phyloP scores from a whole-genome alignment of 2,888 invertebrate species.

The Stegana nigrithorax region DNA sequence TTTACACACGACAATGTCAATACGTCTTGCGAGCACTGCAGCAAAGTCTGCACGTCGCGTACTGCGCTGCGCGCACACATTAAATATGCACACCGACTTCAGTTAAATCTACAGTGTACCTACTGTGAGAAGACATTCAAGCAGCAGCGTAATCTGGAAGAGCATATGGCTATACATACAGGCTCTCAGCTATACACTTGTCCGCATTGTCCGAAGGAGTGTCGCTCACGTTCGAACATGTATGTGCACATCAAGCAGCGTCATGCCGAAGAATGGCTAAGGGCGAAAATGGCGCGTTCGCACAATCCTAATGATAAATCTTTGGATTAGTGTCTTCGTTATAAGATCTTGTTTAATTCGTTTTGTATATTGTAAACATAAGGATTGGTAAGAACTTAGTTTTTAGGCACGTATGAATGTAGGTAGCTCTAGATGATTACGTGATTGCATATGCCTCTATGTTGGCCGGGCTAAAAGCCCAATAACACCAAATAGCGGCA shows the following conservation, averaged over 20 bases:
- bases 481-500: no score
- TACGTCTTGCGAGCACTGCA: conserved; percentile 45
- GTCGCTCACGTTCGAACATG: conserved; percentile 62
- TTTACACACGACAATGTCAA: conserved; percentile 51
- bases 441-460: no score
- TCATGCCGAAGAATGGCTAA: conserved; percentile 59
- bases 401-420: no score
- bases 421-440: no score
- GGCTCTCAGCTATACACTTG: conserved; percentile 59
- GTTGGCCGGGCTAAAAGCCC: no score
- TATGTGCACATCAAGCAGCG: conserved; percentile 62
- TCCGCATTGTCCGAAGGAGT: conserved; percentile 62
- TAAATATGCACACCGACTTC: conserved; percentile 56
- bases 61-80: conserved; percentile 56
- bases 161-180: conserved; percentile 62
- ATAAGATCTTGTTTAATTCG: no score
- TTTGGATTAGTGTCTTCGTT: no score
- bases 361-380: no score
- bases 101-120: conserved; percentile 50
- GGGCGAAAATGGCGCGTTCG: conserved; percentile 57
- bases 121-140: conserved; percentile 61
- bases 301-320: conserved; percentile 49
- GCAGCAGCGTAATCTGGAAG: conserved; percentile 56
- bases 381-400: no score
- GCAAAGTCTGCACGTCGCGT: conserved; percentile 53